Conservation (phyloP, 2,797 vertebrate species). For the Mus caroli region DNA sequence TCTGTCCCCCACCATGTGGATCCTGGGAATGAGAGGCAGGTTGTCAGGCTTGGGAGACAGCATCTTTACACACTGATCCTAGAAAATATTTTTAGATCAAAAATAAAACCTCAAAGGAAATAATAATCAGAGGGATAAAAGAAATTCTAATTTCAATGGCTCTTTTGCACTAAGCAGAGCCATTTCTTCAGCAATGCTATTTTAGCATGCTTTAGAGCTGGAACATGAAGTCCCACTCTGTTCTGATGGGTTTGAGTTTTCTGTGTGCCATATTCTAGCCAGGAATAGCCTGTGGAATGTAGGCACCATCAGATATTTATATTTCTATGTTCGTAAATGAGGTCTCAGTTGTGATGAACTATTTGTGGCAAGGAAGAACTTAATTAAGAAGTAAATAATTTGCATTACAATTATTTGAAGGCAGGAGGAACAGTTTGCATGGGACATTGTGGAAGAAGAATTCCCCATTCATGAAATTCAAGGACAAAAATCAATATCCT, state of each 20-base stretch:
- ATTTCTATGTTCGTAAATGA: not conserved
- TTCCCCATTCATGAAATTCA: slow-evolving; percentile 54
- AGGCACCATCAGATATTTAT: too few relatives aligned
- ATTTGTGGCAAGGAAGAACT: slow-evolving; percentile 11
- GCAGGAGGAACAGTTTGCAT: slow-evolving; percentile 40
- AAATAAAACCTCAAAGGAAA: not conserved
- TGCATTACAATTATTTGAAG: slow-evolving; percentile 43
- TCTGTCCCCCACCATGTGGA: not conserved
- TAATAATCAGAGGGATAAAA: not conserved
- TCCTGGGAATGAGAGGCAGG: not conserved
- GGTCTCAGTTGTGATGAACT: not conserved
- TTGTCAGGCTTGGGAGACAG: not conserved
- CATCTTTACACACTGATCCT: not conserved
- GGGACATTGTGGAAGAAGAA: not conserved
- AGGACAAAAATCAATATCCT: slow-evolving; percentile 41
- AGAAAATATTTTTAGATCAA: not conserved
- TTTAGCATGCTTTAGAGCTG: not conserved
- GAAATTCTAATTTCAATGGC: not conserved
- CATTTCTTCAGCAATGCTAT: not conserved
- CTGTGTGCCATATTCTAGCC: not conserved
- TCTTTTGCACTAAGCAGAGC: not conserved
- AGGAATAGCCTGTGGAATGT: not conserved
- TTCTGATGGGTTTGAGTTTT: not conserved
- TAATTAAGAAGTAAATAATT: slow-evolving; percentile 47
- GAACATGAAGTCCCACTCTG: not conserved